phyloP scores from a whole-genome alignment of 2,888 invertebrate species.

The Apamea crenata region DNA sequence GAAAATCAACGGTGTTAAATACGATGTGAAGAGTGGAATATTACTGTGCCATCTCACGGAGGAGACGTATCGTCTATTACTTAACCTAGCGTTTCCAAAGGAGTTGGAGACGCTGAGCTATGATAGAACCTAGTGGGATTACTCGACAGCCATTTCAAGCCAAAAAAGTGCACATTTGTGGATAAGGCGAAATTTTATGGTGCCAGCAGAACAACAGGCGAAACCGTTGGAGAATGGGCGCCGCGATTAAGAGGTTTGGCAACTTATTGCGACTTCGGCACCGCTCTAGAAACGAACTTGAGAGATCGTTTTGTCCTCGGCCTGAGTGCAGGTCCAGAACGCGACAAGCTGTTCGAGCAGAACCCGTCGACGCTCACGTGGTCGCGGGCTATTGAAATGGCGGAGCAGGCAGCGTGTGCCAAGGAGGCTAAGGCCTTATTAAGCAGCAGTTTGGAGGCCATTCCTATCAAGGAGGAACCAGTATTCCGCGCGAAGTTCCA shows the following conservation, averaged over 20 bases:
- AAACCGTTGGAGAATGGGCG: too few species aligned
- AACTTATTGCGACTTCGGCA: too few species aligned
- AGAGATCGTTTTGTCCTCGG: constrained; percentile 13
- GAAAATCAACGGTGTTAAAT: neutral
- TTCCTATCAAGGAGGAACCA: too few species aligned
- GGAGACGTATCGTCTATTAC: constrained; percentile 14
- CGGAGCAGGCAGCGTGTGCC: too few species aligned
- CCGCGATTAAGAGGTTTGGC: too few species aligned
- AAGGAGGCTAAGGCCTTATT: too few species aligned
- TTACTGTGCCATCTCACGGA: constrained; percentile 1
- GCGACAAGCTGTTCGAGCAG: constrained; percentile 7
- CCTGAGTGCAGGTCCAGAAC: constrained; percentile 13
- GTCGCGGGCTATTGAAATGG: too few species aligned
- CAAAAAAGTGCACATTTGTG: too few species aligned
- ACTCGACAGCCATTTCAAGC: neutral
- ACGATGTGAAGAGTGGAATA: neutral
- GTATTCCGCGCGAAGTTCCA: too few species aligned
- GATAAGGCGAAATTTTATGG: too few species aligned
- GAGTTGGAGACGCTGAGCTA: neutral
- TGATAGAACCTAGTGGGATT: neutral
- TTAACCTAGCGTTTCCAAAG: constrained; percentile 12
- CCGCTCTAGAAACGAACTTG: constrained; percentile 4
- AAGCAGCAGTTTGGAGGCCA: too few species aligned
- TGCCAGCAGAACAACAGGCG: too few species aligned
- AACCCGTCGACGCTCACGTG: neutral